These are phyloP conservation scores for Polypedilum pembai DNA, from an alignment of 1,140 invertebrate genomes.

Conservation along the genomic window DNA sequence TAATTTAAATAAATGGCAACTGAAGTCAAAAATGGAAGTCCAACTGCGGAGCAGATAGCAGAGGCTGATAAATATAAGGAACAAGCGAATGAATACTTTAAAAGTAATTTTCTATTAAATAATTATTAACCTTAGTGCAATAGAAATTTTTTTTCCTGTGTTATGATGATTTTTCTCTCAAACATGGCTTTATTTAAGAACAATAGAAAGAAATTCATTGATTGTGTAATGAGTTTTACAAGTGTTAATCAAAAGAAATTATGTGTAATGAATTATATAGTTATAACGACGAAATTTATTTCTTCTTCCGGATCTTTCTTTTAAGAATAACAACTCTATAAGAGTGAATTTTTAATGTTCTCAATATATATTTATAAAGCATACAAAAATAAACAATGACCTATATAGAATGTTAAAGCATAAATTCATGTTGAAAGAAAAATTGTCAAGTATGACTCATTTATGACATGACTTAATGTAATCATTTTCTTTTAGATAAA, in stretches of 20 bases:
- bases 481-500: conserved; percentile 63
- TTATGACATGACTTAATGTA: conserved; percentile 6
- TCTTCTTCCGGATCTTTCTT: neutral
- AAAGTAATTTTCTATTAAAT: conserved; percentile 55
- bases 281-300: too few relatives aligned
- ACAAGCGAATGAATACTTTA: conserved; percentile 76
- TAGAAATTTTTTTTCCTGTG: too few relatives aligned
- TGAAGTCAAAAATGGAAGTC: too few relatives aligned
- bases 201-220: too few relatives aligned
- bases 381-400: neutral
- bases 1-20: too few relatives aligned
- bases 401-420: neutral
- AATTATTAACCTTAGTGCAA: conserved; percentile 30
- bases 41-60: conserved; percentile 39
- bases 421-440: neutral
- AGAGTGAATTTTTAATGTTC: conserved; percentile 33
- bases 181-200: too few relatives aligned
- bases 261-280: too few relatives aligned
- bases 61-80: conserved; percentile 71
- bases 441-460: too few relatives aligned
- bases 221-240: too few relatives aligned
- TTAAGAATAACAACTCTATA: conserved; percentile 32
- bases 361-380: conserved; percentile 2
- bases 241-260: too few relatives aligned
- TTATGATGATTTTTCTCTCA: too few relatives aligned